These are phyloP conservation scores for Phytoseiulus persimilis DNA, from an alignment of 2,888 invertebrate species.

Conservation along the genomic window DNA sequence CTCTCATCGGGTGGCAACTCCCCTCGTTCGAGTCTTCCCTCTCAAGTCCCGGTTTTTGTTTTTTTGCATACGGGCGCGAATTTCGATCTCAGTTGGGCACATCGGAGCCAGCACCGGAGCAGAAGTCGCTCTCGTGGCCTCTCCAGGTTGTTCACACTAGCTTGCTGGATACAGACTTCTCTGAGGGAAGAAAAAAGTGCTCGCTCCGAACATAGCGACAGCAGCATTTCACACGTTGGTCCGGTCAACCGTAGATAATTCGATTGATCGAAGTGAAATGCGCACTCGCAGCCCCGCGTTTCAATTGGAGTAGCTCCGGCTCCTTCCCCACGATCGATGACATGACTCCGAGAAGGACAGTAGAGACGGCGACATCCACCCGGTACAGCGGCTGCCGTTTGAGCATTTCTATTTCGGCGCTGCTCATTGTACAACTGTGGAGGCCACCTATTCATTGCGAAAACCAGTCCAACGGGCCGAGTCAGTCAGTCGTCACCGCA, in stretches of 20 bases:
- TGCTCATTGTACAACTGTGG: not conserved
- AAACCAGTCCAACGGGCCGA: not conserved
- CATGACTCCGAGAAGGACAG: not conserved
- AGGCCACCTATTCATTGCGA: not conserved
- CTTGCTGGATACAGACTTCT: not conserved
- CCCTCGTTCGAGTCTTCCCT: not conserved
- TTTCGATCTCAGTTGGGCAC: not conserved
- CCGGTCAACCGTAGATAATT: conserved; percentile 25
- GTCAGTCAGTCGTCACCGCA: not conserved
- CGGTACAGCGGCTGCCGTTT: not conserved
- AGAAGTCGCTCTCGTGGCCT: not conserved
- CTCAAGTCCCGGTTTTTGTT: not conserved
- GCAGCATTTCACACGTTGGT: conserved; percentile 31
- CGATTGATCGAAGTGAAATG: conserved; percentile 31
- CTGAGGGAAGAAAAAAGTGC: not conserved
- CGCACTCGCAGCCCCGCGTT: not conserved
- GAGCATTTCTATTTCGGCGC: not conserved
- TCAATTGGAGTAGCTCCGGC: not conserved
- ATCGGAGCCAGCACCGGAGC: not conserved
- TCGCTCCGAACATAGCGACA: not conserved
- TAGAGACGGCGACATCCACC: not conserved
- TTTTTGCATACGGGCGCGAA: not conserved
- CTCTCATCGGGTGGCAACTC: not conserved
- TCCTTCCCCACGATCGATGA: not conserved
- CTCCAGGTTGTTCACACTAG: not conserved